Conservation (phyloP, 2,113 vertebrate genomes). For the Myiagra hebetior region DNA sequence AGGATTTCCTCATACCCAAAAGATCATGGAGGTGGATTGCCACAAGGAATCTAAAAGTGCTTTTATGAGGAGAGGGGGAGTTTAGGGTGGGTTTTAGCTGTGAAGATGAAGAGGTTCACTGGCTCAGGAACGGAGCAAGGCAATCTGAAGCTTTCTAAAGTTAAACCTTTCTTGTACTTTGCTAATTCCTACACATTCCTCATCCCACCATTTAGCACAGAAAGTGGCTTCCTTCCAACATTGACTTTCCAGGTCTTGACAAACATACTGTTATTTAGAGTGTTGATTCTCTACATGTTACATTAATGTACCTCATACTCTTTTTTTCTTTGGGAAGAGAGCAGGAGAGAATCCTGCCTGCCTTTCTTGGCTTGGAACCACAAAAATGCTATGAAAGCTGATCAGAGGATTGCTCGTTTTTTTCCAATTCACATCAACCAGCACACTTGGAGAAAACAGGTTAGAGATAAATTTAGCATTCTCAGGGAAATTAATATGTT, state of each 20-base stretch:
- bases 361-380: not conserved
- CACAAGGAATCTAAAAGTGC: not conserved
- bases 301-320: not conserved
- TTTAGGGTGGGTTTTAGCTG: not conserved
- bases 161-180: not conserved
- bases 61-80: not conserved
- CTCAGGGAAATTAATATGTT: conserved; percentile 37
- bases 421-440: not conserved
- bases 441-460: not conserved
- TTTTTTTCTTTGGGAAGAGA: not conserved
- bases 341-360: not conserved
- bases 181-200: not conserved
- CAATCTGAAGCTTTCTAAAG: not conserved
- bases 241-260: not conserved
- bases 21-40: not conserved
- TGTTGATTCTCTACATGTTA: not conserved
- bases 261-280: not conserved
- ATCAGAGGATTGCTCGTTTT: not conserved
- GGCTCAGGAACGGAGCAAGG: not conserved
- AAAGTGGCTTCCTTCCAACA: not conserved
- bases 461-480: conserved; percentile 57
- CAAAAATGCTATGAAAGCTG: not conserved
- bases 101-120: not conserved
- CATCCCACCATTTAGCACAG: not conserved
- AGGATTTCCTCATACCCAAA: not conserved